A percentile compares a stretch with the other conserved stretches of the same genome.
These are phyloP conservation scores for Anoplopoma fimbria DNA, from an alignment of 2,113 vertebrate genomes.

Conservation along the genomic window DNA sequence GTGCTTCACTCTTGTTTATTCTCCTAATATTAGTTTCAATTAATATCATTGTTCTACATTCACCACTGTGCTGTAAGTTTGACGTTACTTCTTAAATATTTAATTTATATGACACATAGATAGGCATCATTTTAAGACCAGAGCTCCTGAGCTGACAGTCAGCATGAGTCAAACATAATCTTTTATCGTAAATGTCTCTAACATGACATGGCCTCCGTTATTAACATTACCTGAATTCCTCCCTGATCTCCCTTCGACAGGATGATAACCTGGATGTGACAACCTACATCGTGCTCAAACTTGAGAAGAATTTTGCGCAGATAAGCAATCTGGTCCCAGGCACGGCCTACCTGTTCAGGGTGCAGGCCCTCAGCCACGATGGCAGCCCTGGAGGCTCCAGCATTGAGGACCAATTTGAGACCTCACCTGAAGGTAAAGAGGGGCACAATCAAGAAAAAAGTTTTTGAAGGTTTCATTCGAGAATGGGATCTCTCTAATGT, in stretches of 20 bases:
- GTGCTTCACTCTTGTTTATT: constrained; percentile 65
- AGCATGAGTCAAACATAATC: background rate
- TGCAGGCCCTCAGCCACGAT: constrained; percentile 88
- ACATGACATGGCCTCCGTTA: background rate
- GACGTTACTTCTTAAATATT: background rate
- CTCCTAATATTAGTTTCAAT: background rate
- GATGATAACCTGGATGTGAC: constrained; percentile 86
- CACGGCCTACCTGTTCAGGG: constrained; percentile 90
- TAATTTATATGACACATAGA: background rate
- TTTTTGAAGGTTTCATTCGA: background rate
- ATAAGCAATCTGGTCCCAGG: constrained; percentile 86
- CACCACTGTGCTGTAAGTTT: background rate
- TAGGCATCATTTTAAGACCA: background rate
- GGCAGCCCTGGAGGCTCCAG: constrained; percentile 84
- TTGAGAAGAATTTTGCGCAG: constrained; percentile 87
- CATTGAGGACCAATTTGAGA: constrained; percentile 91
- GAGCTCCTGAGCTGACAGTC: background rate
- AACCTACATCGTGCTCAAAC: constrained; percentile 89
- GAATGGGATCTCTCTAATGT: background rate
- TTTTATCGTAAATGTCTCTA: background rate
- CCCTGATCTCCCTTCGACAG: constrained; percentile 28
- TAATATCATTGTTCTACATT: background rate
- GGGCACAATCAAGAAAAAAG: background rate
- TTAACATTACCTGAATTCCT: background rate
- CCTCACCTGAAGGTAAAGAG: constrained; percentile 75